These are phyloP conservation scores for Sebastes nivosus DNA, from an alignment of 2,797 vertebrate species.

Conservation along the genomic window DNA sequence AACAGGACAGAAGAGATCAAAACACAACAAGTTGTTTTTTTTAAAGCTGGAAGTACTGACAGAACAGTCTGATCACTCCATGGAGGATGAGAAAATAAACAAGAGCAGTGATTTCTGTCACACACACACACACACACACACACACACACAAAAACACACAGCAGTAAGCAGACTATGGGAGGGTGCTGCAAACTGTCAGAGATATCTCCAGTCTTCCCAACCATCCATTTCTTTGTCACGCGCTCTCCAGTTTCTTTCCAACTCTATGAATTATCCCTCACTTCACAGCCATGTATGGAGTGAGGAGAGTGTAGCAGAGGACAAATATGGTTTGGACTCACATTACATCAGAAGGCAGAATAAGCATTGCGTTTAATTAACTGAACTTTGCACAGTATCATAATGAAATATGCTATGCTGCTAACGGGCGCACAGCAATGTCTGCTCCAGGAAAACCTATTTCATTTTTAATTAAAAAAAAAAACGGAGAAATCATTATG, in stretches of 20 bases:
- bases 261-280: not conserved
- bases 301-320: not conserved
- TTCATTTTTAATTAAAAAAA: not conserved
- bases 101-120: not conserved
- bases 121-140: too few relatives aligned
- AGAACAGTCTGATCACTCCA: not conserved
- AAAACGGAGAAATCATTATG: not conserved
- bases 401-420: conserved; percentile 27
- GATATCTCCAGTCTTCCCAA: conserved; percentile 17
- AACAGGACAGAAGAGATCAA: not conserved
- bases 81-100: not conserved
- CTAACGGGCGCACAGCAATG: not conserved
- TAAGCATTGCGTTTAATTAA: conserved; percentile 18
- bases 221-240: not conserved
- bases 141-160: not conserved
- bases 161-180: not conserved
- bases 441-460: not conserved
- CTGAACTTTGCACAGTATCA: not conserved
- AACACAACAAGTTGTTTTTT: not conserved
- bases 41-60: not conserved
- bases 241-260: not conserved
- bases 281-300: conserved; percentile 3
- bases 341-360: conserved; percentile 4
- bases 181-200: conserved; percentile 14
- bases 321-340: conserved; percentile 23